Evolutionary conservation across 2,113 vertebrate species (phyloP), one percentile per base, ranked within the genome.

Genomic region (Psephotus haematonotus): DNA sequence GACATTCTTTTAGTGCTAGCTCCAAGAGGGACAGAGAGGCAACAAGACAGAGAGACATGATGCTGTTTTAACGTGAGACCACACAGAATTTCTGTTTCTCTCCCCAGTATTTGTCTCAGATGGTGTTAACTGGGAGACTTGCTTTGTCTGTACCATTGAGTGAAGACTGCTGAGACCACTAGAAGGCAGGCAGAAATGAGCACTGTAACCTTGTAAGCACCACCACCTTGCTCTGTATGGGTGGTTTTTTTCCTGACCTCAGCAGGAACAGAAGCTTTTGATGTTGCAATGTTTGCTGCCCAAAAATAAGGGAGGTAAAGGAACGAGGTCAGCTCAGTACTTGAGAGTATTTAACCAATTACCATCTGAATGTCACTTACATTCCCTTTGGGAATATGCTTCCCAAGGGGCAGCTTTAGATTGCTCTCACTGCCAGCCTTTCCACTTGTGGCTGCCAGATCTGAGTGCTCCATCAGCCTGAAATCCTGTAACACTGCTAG

Each of bases 241-340:
- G 41, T 53, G 33, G 0, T 24, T 53, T 85, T 86, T 80, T 57
- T 20, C 20, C 72, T 8, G 5, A 83, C 29, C 29, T 94, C 76
- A 86, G 88, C 86, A 92, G 80, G 88, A 95, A 88, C 52, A 76
- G 76, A 75, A 93, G 80, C 24, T 5, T 90, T 82, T 79, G 72
- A 84, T 84, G 86, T 96, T 49, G 76, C 80, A 95, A 93, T 33
- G 69, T 75, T 64, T 93, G 88, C 70, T 91, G 86, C 57, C 89
- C 11, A 52, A 91, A 94, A 94, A 65, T 24, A 65, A 93, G 80
- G 80, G 95, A 94, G 90, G 69, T 80, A 68, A 75, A 82, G 72
- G 49, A 92, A 93, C 8, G 68, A 93, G 86, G 88, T 84, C 86
- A 91, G 57, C 67, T 91, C 47, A 31, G 68, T 29, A 55, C 41